Percentiles rank a stretch among this genome's conserved stretches.
These are phyloP conservation scores for Perizoma flavofasciatum DNA, from an alignment of 2,888 invertebrate species.

Conservation along the genomic window DNA sequence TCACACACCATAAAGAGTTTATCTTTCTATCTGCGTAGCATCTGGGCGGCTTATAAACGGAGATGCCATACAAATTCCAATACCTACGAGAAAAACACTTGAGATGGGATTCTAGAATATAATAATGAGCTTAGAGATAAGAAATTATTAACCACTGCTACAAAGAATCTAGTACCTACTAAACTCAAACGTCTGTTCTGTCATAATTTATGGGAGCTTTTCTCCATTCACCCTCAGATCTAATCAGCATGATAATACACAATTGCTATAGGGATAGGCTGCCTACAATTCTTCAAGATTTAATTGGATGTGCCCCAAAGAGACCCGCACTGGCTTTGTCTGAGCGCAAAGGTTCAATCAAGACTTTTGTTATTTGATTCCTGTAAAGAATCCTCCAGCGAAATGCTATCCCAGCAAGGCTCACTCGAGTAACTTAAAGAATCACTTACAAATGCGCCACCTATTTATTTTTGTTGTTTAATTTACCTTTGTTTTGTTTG, in stretches of 20 bases:
- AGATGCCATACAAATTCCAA: too few relatives aligned
- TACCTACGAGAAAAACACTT: slow-evolving; percentile 21
- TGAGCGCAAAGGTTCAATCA: slow-evolving; percentile 33
- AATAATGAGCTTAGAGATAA: neutral
- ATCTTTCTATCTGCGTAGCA: too few relatives aligned
- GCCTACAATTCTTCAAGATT: slow-evolving; percentile 37
- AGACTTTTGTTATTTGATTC: slow-evolving; percentile 32
- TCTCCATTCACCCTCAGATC: slow-evolving; percentile 6
- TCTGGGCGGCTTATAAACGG: too few relatives aligned
- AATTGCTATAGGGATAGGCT: slow-evolving; percentile 24
- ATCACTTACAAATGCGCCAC: slow-evolving; percentile 56
- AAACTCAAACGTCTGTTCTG: slow-evolving; percentile 1
- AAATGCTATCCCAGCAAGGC: slow-evolving; percentile 44
- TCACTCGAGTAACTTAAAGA: slow-evolving; percentile 43
- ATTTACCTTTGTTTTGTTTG: slow-evolving; percentile 62
- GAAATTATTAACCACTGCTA: neutral
- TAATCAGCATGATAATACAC: slow-evolving; percentile 21
- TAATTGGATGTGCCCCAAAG: slow-evolving; percentile 40
- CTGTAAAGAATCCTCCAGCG: slow-evolving; percentile 24
- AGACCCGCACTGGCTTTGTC: slow-evolving; percentile 36
- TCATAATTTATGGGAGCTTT: slow-evolving; percentile 17
- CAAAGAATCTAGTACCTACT: neutral
- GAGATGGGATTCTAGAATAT: slow-evolving; percentile 11
- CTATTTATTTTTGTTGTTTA: slow-evolving; percentile 65
- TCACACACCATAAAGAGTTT: too few relatives aligned